Evolutionary conservation across 2,888 invertebrate species (phyloP), one percentile per base, ranked within the genome.

Genomic region (Eubasilissa splendida): DNA sequence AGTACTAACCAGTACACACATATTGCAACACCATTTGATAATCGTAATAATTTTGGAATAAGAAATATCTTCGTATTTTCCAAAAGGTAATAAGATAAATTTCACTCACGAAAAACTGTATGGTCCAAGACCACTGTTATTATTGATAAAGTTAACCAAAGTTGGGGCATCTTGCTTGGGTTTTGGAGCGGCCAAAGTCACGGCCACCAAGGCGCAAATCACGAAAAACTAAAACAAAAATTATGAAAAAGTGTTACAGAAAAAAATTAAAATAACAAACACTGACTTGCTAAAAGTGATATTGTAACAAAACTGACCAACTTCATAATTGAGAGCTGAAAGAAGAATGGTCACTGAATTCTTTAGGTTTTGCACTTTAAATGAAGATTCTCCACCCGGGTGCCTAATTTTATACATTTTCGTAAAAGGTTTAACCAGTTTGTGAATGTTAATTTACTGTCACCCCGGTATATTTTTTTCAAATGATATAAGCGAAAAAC

Each of bases 91-190:
- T 14, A n/a, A 54, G 50, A 54, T 50, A 73, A 31, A 8, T 33
- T 58, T 42, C 8, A 84, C 84, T 82, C 80, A 85, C 85, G 83
- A 77, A 73, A 84, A 85, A 31, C 77, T 82, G 80, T 85, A 85
- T 2, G 83, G 80, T 33, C 84, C 85, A 42, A 83, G 59, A 8
- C 84, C 84, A 33, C 82, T 81, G 68, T 84, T 84, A 52, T 84
- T 81, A 33, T 83, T 84, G 52, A 77, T 78, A 53, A 81, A 83
- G 14, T 81, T 83, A 9, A 83, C 75, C 63, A 84, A 52, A 2
- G 31, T 10, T 11, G 77, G 56, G 0, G 50, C 33, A 5, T 81
- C 70, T 7, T 68, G n/a, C 8, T 53, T 68, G 4, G 22, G n/a
- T 4, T 42, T 8, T n/a, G 82, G 80, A 33, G 59, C 71, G 11